These are phyloP conservation scores for Botrylloides violaceus DNA, from an alignment of 23 tunicate genomes.

Conservation along the genomic window DNA sequence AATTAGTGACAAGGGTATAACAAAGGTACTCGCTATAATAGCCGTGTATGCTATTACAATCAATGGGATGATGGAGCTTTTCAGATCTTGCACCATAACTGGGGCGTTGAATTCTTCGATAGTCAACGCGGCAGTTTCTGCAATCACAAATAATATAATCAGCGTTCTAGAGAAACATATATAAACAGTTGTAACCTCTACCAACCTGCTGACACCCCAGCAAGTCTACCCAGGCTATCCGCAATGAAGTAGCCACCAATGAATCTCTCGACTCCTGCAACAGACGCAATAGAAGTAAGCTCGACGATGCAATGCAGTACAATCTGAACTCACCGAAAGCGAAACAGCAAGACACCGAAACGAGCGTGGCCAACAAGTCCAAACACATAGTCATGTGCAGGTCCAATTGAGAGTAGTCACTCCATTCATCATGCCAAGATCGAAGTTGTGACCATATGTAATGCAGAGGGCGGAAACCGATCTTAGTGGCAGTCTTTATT, in stretches of 20 bases:
- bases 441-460: slow-evolving; percentile 36
- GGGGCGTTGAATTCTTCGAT: not conserved
- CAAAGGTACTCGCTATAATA: slow-evolving; percentile 13
- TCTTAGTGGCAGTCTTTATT: slow-evolving; percentile 30
- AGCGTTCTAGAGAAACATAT: too few relatives aligned
- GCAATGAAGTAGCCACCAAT: not conserved
- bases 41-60: slow-evolving; percentile 25
- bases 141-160: not conserved
- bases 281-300: not conserved
- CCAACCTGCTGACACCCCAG: too few relatives aligned
- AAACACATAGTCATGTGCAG: slow-evolving; percentile 43
- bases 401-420: slow-evolving; percentile 52
- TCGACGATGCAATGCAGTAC: not conserved
- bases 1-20: slow-evolving; percentile 41
- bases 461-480: slow-evolving; percentile 46
- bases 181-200: too few relatives aligned
- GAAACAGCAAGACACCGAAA: slow-evolving; percentile 22
- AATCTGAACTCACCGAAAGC: slow-evolving; percentile 36
- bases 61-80: not conserved
- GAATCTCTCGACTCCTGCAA: slow-evolving; percentile 19
- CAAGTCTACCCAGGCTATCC: too few relatives aligned
- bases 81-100: not conserved
- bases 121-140: not conserved
- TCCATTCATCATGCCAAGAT: slow-evolving; percentile 72
- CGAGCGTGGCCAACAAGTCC: slow-evolving; percentile 39